Conservation (phyloP, 2,113 vertebrate genomes). For the Mesocricetus auratus region DNA sequence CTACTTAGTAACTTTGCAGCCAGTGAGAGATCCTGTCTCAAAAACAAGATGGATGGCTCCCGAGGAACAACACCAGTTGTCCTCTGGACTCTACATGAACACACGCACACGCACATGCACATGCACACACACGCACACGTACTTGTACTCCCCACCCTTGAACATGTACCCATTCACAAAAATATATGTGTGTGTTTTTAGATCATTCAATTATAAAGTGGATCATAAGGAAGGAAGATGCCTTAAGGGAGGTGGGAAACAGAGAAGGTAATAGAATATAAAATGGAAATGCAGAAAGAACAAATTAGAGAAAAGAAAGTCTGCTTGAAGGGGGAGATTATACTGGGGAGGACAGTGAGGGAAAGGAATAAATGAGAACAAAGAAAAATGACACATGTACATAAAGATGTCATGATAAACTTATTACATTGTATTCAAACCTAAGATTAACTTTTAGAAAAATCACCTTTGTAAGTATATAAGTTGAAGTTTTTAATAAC, state of each 20-base stretch:
- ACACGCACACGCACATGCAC: background rate
- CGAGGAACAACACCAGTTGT: background rate
- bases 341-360: background rate
- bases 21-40: background rate
- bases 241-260: background rate
- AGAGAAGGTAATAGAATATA: background rate
- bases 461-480: background rate
- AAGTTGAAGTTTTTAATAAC: conserved; percentile 3
- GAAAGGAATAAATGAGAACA: background rate
- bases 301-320: background rate
- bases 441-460: background rate
- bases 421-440: background rate
- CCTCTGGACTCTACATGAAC: background rate
- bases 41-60: background rate
- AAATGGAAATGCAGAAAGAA: background rate
- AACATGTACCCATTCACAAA: background rate
- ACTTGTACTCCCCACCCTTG: background rate
- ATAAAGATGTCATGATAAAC: background rate
- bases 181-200: background rate
- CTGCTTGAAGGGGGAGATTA: background rate
- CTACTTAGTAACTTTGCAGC: background rate
- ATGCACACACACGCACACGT: background rate
- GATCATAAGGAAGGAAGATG: background rate
- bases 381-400: background rate
- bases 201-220: background rate